Base-by-base conservation (phyloP, 2,113 vertebrate species). In the Perca schrenkii region DNA sequence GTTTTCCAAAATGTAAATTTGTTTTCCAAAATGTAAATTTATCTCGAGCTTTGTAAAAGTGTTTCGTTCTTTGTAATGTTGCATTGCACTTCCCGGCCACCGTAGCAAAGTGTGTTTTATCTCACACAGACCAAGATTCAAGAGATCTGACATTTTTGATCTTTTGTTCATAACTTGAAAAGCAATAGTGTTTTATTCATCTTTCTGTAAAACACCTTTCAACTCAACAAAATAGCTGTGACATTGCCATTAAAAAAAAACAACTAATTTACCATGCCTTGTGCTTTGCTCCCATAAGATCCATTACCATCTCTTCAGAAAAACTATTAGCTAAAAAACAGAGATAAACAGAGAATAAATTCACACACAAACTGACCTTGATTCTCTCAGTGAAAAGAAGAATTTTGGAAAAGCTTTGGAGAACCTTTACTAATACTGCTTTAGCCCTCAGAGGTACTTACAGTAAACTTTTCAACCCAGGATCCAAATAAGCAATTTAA, bases 401-500 rank as follows among this genome's bases (percentile, higher is more conserved):
- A 56, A 21, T 86, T 82, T 56, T 22, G 57, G 40, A 70, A 70
- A 68, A 75, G 62, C 74, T 83, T 82, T 84, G 52, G 28, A 73
- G 49, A 88, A 70, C 73, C 67, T 66, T 77, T 62, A 47, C n/a
- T 63, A 60, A 17, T 5, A 4, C 50, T 74, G 19, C 50, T 47
- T 22, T 14, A 60, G 50, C 77, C 71, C 80, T 87, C 70, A 80
- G 74, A 85, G 73, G 47, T 69, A 71, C 63, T 87, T 83, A 80
- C 58, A 79, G 53, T 70, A 79, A 83, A 92, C 79, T 85, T 86
- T 67, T 72, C 68, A 90, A 81, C 46, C 77, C 47, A 54, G 64
- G 72, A 90, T 86, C 88, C 83, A 87, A 90, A 89, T 76, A 85
- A 89, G 83, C 62, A 74, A 86, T 87, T 91, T 91, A 87, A 91